These are phyloP conservation scores for Aselliscus stoliczkanus DNA, from an alignment of 2,797 vertebrate genomes.

Conservation along the genomic window DNA sequence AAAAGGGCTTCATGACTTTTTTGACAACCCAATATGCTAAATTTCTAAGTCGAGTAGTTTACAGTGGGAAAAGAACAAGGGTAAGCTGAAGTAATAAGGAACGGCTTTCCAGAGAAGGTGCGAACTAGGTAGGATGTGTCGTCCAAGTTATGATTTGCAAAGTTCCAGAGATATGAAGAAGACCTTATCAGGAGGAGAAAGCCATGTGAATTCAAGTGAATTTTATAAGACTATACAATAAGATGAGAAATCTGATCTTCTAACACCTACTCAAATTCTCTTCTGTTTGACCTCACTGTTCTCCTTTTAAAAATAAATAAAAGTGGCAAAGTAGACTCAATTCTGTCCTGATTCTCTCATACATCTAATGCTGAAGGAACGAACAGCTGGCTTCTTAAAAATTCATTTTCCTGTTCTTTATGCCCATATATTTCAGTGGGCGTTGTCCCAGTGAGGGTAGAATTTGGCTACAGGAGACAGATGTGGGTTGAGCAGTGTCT, in stretches of 20 bases:
- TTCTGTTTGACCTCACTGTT: conserved; percentile 11
- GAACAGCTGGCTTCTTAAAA: conserved; percentile 60
- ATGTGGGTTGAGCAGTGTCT: conserved; percentile 65
- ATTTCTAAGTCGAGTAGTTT: conserved; percentile 6
- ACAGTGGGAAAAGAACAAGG: background rate
- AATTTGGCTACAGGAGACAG: conserved; percentile 56
- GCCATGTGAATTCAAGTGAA: background rate
- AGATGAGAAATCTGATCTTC: background rate
- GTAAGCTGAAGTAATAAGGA: background rate
- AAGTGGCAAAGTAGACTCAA: background rate
- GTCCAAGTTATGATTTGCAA: background rate
- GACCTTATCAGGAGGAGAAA: background rate
- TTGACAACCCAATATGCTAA: too few species aligned
- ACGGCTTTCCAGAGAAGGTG: background rate
- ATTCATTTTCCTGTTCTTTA: conserved; percentile 48
- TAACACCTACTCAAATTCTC: conserved; percentile 23
- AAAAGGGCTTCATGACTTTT: too few species aligned
- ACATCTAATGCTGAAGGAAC: background rate
- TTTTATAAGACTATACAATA: conserved; percentile 5
- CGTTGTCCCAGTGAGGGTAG: conserved; percentile 47
- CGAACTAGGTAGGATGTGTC: background rate
- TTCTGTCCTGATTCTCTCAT: conserved; percentile 38
- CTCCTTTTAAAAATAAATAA: conserved; percentile 38
- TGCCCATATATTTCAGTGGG: conserved; percentile 55
- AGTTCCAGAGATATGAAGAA: conserved; percentile 8